Conservation (phyloP, 1,140 invertebrate genomes). For the Plodia interpunctella region DNA sequence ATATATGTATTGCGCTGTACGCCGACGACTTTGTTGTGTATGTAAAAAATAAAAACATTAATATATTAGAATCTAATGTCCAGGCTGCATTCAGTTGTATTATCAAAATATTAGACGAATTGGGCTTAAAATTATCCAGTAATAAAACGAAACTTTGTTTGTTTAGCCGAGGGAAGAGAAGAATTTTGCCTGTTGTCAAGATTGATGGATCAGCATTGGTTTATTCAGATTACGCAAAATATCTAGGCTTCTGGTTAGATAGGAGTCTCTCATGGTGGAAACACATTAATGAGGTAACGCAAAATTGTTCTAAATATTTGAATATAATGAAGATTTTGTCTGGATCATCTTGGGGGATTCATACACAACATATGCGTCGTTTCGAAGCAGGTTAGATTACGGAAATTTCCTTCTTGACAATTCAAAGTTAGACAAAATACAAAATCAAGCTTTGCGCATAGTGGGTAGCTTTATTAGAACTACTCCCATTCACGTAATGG, state of each 20-base stretch:
- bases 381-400: constrained; percentile 19
- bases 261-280: constrained; percentile 16
- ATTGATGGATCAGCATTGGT: constrained; percentile 2
- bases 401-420: constrained; percentile 20
- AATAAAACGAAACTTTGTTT: constrained; percentile 17
- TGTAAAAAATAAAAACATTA: background rate
- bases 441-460: constrained; percentile 24
- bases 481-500: constrained; percentile 26
- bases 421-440: constrained; percentile 23
- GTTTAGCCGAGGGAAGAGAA: constrained; percentile 16
- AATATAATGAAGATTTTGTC: constrained; percentile 26
- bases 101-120: background rate
- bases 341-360: constrained; percentile 20
- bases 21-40: constrained; percentile 17
- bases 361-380: constrained; percentile 21
- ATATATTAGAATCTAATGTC: background rate
- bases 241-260: constrained; percentile 21
- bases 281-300: constrained; percentile 16
- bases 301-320: constrained; percentile 18
- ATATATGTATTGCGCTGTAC: constrained; percentile 10
- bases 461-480: constrained; percentile 24
- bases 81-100: background rate
- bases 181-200: background rate
- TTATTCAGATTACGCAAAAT: constrained; percentile 11
- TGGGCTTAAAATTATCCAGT: constrained; percentile 13